Evolutionary conservation across 2,888 invertebrate genomes (phyloP).

Genomic region (Andricus curvator): DNA sequence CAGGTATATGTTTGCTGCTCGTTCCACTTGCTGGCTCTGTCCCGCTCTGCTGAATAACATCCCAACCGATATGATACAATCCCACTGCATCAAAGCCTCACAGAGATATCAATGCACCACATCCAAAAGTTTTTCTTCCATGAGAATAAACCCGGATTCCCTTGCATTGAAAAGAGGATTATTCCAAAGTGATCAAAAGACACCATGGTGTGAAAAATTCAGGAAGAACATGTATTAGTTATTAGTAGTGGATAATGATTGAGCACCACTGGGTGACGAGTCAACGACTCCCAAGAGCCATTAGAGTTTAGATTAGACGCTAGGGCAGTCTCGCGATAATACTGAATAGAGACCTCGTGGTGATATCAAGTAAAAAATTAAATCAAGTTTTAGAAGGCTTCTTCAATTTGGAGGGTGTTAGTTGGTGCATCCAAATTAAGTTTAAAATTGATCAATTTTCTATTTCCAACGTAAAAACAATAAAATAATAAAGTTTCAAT

Average conservation of each 20-base stretch:
- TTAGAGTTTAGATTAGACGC: constrained; percentile 47
- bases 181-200: constrained; percentile 1
- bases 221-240: neutral
- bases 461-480: too few relatives aligned
- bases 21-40: constrained; percentile 66
- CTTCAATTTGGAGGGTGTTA: neutral
- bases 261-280: constrained; percentile 58
- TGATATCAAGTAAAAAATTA: neutral
- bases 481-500: neutral
- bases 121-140: constrained; percentile 27
- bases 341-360: neutral
- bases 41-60: constrained; percentile 65
- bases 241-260: constrained; percentile 14
- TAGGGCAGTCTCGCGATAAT: constrained; percentile 27
- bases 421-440: too few relatives aligned
- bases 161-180: constrained; percentile 54
- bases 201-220: constrained; percentile 1
- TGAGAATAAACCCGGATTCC: constrained; percentile 39
- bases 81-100: neutral
- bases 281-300: constrained; percentile 61
- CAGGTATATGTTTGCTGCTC: constrained; percentile 54
- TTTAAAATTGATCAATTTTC: too few relatives aligned
- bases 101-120: constrained; percentile 25
- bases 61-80: constrained; percentile 51
- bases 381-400: neutral